A percentile compares a stretch with the other conserved stretches of the same genome.
Conservation (phyloP, 2,113 vertebrate species). For the Tetraodon nigroviridis region DNA sequence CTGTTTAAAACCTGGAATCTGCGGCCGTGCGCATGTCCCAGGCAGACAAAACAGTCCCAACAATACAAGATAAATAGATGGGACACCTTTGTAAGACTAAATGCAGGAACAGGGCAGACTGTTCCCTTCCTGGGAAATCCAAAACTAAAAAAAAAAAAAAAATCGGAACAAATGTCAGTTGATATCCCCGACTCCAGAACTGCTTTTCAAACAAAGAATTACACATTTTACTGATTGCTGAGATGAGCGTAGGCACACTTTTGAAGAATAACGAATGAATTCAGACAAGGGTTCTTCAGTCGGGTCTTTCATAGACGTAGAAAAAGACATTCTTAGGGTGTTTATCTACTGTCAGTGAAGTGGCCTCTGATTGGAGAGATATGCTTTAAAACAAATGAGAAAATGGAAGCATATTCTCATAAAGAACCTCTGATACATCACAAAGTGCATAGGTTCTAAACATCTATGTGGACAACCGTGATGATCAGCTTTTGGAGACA, state of each 20-base stretch:
- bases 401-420: constrained; percentile 1
- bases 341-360: constrained; percentile 21
- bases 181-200: constrained; percentile 5
- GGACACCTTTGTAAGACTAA: constrained; percentile 51
- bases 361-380: constrained; percentile 4
- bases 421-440: constrained; percentile 23
- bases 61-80: constrained; percentile 44
- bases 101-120: constrained; percentile 32
- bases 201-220: constrained; percentile 20
- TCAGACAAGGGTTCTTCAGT: constrained; percentile 1
- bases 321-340: constrained; percentile 20
- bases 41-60: constrained; percentile 44
- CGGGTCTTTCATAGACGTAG: not conserved
- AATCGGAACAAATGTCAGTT: constrained; percentile 17
- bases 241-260: constrained; percentile 10
- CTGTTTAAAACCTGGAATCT: constrained; percentile 42
- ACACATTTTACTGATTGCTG: not conserved
- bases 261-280: constrained; percentile 1
- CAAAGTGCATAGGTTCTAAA: constrained; percentile 41
- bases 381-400: constrained; percentile 2
- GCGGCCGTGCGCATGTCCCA: constrained; percentile 54
- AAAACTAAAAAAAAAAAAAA: constrained; percentile 31
- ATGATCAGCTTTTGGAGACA: too few relatives aligned
- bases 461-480: not conserved
- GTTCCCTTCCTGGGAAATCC: constrained; percentile 24